Evolutionary conservation across 2,888 invertebrate genomes (phyloP).

Genomic region (Eupithecia vulgata): DNA sequence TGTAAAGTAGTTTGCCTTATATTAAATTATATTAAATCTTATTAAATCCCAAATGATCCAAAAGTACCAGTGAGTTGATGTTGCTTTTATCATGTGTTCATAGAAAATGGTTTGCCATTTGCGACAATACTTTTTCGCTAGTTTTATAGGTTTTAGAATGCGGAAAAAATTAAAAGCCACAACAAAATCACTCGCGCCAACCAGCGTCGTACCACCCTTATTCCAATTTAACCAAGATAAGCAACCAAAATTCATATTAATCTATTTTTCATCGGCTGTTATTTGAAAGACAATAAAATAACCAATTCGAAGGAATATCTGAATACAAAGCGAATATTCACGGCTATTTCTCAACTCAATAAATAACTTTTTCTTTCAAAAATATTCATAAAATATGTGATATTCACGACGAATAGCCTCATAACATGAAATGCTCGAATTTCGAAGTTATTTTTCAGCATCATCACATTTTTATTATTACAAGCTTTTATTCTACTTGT

Average conservation of each 20-base stretch:
- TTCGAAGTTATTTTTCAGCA: not conserved
- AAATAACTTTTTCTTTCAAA: conserved; percentile 23
- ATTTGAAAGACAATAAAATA: conserved; percentile 4
- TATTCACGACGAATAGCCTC: not conserved
- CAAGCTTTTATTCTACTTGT: too few species aligned
- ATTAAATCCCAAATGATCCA: too few species aligned
- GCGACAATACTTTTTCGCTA: too few species aligned
- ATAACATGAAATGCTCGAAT: not conserved
- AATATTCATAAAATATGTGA: conserved; percentile 14
- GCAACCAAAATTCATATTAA: not conserved
- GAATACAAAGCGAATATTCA: not conserved
- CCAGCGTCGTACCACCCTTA: too few species aligned
- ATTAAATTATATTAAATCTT: too few species aligned
- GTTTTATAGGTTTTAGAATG: too few species aligned
- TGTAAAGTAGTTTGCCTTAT: too few species aligned
- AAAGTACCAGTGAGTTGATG: too few species aligned
- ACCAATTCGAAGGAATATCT: not conserved
- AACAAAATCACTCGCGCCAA: too few species aligned
- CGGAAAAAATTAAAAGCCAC: too few species aligned
- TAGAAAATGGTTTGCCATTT: too few species aligned
- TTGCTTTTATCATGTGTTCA: too few species aligned
- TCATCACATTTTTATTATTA: not conserved
- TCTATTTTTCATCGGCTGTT: not conserved
- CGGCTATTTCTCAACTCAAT: not conserved
- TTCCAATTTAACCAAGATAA: not conserved